Percentiles rank a stretch among this genome's conserved stretches.
These are phyloP conservation scores for Zootermopsis nevadensis DNA, from an alignment of 2,888 invertebrate species.

Conservation along the genomic window DNA sequence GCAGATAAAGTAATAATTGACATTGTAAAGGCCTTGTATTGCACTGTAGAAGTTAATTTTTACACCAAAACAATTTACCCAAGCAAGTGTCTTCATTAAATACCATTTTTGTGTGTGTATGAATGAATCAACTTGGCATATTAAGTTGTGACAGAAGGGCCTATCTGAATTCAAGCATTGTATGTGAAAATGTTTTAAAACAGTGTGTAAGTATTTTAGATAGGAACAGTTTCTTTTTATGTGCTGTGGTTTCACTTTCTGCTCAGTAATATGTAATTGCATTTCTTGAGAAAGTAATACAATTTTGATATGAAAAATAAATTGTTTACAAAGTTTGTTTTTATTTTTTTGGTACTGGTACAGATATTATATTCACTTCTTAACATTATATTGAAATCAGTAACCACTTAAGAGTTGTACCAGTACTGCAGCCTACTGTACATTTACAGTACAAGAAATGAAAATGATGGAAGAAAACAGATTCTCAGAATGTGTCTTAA, in stretches of 20 bases:
- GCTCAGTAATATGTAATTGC: not conserved
- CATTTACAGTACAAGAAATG: too few species aligned
- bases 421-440: too few species aligned
- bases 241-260: conserved; percentile 4
- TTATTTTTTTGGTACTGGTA: too few species aligned
- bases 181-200: conserved; percentile 9
- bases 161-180: not conserved
- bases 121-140: not conserved
- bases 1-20: not conserved
- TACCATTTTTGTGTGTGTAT: not conserved
- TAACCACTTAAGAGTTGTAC: too few species aligned
- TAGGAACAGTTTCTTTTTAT: not conserved
- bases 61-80: not conserved
- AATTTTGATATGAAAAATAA: not conserved
- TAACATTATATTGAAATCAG: too few species aligned
- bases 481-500: too few species aligned
- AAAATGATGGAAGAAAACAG: too few species aligned
- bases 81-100: not conserved
- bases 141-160: not conserved
- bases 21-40: not conserved
- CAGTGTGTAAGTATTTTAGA: conserved; percentile 8
- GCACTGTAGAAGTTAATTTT: not conserved
- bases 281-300: conserved; percentile 13
- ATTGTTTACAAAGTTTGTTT: not conserved
- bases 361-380: too few species aligned